Conservation (phyloP, 23 tunicate species). For the Clavelina lepadiformis region DNA sequence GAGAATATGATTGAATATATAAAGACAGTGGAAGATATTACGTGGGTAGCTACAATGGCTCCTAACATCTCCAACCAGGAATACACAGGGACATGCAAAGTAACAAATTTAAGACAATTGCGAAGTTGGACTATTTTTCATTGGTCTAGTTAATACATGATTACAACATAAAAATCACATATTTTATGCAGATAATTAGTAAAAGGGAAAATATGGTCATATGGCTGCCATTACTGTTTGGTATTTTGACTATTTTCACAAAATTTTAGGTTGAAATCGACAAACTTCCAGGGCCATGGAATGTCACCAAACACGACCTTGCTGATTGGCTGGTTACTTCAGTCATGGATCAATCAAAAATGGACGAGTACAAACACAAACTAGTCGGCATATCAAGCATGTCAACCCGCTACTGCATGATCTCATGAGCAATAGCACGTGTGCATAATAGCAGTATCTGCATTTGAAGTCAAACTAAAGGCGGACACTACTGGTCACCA, state of each 20-base stretch:
- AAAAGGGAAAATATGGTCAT: neutral
- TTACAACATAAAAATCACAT: too few species aligned
- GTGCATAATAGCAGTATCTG: too few species aligned
- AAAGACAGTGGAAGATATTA: constrained; percentile 19
- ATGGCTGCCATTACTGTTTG: neutral
- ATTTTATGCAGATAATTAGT: too few species aligned
- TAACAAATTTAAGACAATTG: too few species aligned
- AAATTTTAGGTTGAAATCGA: constrained; percentile 36
- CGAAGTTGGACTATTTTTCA: too few species aligned
- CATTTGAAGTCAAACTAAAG: too few species aligned
- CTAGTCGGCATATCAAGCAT: constrained; percentile 60
- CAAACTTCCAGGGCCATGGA: constrained; percentile 19
- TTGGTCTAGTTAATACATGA: too few species aligned
- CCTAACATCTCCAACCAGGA: constrained; percentile 17
- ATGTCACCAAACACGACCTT: constrained; percentile 49
- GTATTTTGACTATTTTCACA: neutral
- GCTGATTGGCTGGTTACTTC: constrained; percentile 58
- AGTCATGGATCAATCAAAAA: constrained; percentile 12
- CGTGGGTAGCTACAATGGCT: constrained; percentile 44
- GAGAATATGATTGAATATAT: constrained; percentile 20
- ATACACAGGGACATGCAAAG: neutral
- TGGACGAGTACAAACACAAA: constrained; percentile 32
- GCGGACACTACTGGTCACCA: too few species aligned
- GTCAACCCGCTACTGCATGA: too few species aligned
- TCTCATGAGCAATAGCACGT: too few species aligned